phyloP scores from a whole-genome alignment of 2,888 invertebrate species.

The Hydrotaea diabolus region DNA sequence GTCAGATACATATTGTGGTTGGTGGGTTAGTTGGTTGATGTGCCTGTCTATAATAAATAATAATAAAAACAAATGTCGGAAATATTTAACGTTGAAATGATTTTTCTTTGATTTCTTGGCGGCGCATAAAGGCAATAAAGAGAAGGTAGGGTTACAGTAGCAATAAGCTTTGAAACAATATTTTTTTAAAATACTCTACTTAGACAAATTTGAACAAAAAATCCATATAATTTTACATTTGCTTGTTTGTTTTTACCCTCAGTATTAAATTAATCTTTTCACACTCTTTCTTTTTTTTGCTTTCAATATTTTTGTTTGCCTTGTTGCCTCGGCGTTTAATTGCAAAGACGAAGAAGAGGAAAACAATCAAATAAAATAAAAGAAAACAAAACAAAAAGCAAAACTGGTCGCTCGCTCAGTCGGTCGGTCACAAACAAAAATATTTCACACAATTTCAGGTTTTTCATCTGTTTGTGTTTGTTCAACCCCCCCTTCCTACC shows the following conservation, averaged over 20 bases:
- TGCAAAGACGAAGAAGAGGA: background rate
- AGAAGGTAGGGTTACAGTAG: background rate
- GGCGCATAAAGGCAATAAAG: background rate
- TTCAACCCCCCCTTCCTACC: background rate
- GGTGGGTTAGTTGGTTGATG: background rate
- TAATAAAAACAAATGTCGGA: background rate
- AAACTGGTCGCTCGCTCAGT: background rate
- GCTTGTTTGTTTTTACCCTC: background rate
- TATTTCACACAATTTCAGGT: slow-evolving; percentile 55
- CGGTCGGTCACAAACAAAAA: slow-evolving; percentile 28
- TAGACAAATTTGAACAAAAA: too few relatives aligned
- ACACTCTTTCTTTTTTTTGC: too few relatives aligned
- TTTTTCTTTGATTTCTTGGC: background rate
- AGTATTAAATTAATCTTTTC: too few relatives aligned
- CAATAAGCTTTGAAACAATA: background rate
- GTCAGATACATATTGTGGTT: background rate
- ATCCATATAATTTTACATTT: background rate
- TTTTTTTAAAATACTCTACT: too few relatives aligned
- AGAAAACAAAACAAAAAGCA: background rate
- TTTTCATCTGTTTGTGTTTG: slow-evolving; percentile 14
- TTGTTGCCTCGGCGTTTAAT: background rate
- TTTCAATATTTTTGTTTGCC: background rate
- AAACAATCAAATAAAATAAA: background rate
- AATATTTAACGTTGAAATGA: slow-evolving; percentile 1
- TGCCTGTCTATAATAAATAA: background rate